Base-by-base conservation (phyloP, 2,113 vertebrate genomes). In the Rhynchopsitta pachyrhyncha region DNA sequence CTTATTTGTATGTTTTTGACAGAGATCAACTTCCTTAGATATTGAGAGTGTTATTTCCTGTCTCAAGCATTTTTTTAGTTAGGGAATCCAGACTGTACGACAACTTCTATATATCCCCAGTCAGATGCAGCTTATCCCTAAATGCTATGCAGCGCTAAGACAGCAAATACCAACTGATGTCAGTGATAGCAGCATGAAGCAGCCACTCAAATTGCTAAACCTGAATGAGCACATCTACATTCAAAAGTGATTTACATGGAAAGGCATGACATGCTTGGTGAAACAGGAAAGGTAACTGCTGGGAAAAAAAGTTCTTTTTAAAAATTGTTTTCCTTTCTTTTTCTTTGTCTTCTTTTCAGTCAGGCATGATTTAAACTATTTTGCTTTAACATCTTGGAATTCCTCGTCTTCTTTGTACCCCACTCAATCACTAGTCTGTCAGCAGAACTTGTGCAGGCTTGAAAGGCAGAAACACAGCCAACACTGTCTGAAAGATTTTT, bases 381-480 rank as follows among this genome's bases (percentile, higher is more conserved):
- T 77, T 55, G 5, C 47, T 88, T 57, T 86, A 74, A 67, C 50
- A 68, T 69, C 41, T 86, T 81, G 55, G 41, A 75, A 81, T 92
- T 49, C 28, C 67, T 83, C 10, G 75, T 90, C 47, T 92, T 86
- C 76, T 94, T 84, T 90, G 16, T 31, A 62, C 25, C 42, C 31
- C 69, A 52, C 31, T 83, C 50, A 88, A 37, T 88, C 68, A 83
- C 41, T 88, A 14, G 13, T 59, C 28, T 77, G 53, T 75, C 83
- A 71, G 70, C 25, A 92, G 73, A 81, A 88, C 92, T 81, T 94
- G 95, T 81, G 18, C 55, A 81, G 88, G 41, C 86, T 94, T 91
- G 91, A 83, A 94, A 77, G 73, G 83, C 27, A 92, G 82, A 93
- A 82, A 70, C 9, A 49, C 19, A 86, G 24, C 10, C 13, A 52